Percentiles rank a stretch among this genome's conserved stretches.
phyloP scores from a whole-genome alignment of 2,888 invertebrate genomes.

The Pammene aurita region DNA sequence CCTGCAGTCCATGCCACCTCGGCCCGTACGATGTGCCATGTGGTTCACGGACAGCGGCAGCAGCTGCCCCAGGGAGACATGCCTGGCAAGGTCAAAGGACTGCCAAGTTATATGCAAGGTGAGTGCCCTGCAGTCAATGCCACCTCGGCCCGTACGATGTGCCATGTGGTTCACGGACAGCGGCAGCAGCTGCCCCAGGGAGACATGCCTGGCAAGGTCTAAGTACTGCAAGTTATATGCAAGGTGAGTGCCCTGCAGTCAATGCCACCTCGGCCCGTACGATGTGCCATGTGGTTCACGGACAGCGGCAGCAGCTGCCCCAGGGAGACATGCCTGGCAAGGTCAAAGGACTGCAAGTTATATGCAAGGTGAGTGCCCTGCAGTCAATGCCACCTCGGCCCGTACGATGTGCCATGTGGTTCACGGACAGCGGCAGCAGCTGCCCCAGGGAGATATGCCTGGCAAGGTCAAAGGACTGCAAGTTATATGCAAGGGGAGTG shows the following conservation, averaged over 20 bases:
- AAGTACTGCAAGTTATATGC: constrained; percentile 90
- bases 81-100: constrained; percentile 88
- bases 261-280: constrained; percentile 85
- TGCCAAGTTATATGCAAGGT: constrained; percentile 93
- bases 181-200: constrained; percentile 85
- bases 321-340: constrained; percentile 86
- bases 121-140: constrained; percentile 38
- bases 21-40: constrained; percentile 60
- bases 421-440: constrained; percentile 84
- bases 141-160: constrained; percentile 85
- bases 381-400: constrained; percentile 74
- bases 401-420: constrained; percentile 86
- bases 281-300: constrained; percentile 87
- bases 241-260: constrained; percentile 85
- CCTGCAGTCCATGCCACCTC: constrained; percentile 53
- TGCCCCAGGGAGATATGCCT: constrained; percentile 85
- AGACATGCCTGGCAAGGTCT: constrained; percentile 87
- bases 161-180: constrained; percentile 83
- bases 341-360: constrained; percentile 90
- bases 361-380: constrained; percentile 87
- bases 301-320: constrained; percentile 86
- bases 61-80: constrained; percentile 85
- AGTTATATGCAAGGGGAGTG: constrained; percentile 89
- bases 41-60: constrained; percentile 78
- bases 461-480: constrained; percentile 90